A percentile compares a stretch with the other conserved stretches of the same genome.
phyloP scores from a whole-genome alignment of 2,797 vertebrate species.

The Prionace glauca region DNA sequence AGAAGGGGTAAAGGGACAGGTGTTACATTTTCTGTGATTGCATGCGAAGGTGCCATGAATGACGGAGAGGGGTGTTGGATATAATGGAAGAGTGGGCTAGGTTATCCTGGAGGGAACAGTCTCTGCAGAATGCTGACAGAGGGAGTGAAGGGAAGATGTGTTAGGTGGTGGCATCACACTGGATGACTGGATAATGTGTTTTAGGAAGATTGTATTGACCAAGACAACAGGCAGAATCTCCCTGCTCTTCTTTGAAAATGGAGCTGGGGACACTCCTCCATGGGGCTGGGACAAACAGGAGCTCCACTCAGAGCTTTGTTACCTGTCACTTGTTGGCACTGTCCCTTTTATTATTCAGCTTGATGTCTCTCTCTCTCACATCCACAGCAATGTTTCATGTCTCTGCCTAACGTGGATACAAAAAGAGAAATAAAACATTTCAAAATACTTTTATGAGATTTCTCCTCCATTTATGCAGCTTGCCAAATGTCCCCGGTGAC shows the following conservation, averaged over 20 bases:
- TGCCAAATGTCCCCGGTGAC: not conserved
- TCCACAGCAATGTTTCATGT: not conserved
- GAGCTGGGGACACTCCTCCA: not conserved
- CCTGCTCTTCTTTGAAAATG: not conserved
- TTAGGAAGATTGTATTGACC: too few relatives aligned
- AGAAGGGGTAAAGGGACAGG: too few relatives aligned
- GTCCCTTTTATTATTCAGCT: not conserved
- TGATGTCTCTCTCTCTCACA: not conserved
- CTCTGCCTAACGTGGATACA: not conserved
- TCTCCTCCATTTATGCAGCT: not conserved
- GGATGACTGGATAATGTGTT: too few relatives aligned
- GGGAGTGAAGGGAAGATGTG: too few relatives aligned
- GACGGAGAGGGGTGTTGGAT: too few relatives aligned
- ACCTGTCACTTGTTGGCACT: not conserved
- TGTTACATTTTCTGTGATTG: too few relatives aligned
- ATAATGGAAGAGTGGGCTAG: too few relatives aligned
- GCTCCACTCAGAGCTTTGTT: not conserved
- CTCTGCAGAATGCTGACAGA: too few relatives aligned
- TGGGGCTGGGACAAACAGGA: not conserved
- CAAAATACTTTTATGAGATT: not conserved
- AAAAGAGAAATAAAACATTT: not conserved
- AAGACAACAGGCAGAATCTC: not conserved
- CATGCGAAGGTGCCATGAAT: too few relatives aligned
- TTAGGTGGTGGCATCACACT: too few relatives aligned
- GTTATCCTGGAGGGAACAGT: too few relatives aligned